Evolutionary conservation across 2,113 vertebrate genomes (phyloP).

Genomic region (Bucco capensis): DNA sequence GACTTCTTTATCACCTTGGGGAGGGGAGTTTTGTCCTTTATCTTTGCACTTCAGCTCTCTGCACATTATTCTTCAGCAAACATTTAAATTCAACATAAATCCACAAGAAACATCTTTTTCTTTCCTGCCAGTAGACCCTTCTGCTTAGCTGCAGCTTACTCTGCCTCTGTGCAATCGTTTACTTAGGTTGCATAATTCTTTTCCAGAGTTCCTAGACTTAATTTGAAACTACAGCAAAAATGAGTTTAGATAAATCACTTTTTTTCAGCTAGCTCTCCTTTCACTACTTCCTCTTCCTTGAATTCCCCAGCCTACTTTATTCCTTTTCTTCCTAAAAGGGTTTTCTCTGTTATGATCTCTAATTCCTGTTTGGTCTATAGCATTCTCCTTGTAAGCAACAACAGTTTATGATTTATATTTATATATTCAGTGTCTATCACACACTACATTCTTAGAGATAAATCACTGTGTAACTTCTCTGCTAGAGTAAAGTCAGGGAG

Average conservation of each 20-base stretch:
- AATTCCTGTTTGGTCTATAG: neutral
- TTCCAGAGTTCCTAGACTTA: neutral
- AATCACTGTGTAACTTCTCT: neutral
- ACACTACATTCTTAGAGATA: neutral
- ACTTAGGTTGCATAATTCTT: neutral
- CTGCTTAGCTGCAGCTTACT: neutral
- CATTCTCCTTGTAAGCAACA: neutral
- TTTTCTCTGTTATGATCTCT: neutral
- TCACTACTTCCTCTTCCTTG: neutral
- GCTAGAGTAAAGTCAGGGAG: neutral
- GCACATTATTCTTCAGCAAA: slow-evolving; percentile 11
- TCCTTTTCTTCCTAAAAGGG: neutral
- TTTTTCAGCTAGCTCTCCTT: neutral
- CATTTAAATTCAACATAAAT: slow-evolving; percentile 31
- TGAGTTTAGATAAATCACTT: neutral
- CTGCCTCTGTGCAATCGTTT: neutral
- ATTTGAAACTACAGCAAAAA: slow-evolving; percentile 12
- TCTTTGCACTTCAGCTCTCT: neutral
- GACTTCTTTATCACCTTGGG: neutral
- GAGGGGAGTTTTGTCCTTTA: neutral
- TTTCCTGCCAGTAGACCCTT: neutral
- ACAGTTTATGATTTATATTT: too few relatives aligned
- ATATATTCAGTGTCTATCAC: too few relatives aligned
- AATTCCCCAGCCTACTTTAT: neutral
- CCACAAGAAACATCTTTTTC: neutral